phyloP scores from a whole-genome alignment of 1,140 invertebrate genomes.

The Drosophila nannoptera region DNA sequence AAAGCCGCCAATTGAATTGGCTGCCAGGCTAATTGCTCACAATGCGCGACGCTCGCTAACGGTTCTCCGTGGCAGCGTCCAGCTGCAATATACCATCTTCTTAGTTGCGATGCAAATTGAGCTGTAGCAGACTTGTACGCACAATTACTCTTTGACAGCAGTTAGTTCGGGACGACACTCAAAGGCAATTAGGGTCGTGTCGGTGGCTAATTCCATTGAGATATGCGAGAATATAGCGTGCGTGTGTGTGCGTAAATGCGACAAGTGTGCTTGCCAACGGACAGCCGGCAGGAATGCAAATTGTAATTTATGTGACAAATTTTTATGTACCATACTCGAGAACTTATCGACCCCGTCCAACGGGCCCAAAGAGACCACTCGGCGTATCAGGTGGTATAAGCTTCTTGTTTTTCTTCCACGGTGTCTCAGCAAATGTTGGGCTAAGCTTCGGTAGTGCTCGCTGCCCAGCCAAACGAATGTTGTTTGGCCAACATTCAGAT shows the following conservation, averaged over 20 bases:
- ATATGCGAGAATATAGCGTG: too few relatives aligned
- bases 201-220: conserved; percentile 47
- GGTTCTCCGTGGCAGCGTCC: conserved; percentile 17
- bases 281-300: conserved; percentile 66
- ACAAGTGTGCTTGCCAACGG: conserved; percentile 56
- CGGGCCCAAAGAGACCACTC: conserved; percentile 28
- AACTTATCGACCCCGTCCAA: conserved; percentile 58
- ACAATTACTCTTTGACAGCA: conserved; percentile 69
- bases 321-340: conserved; percentile 61
- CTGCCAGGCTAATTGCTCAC: conserved; percentile 64
- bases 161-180: conserved; percentile 68
- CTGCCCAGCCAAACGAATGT: conserved; percentile 5
- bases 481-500: conserved; percentile 1
- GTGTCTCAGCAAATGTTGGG: conserved; percentile 15
- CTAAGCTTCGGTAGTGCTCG: conserved; percentile 7
- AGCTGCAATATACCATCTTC: conserved; percentile 26
- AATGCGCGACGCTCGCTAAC: conserved; percentile 46
- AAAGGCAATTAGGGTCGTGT: conserved; percentile 72
- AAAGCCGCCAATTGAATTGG: conserved; percentile 35
- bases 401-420: conserved; percentile 20
- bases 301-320: conserved; percentile 78
- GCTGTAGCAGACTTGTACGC: conserved; percentile 62
- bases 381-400: conserved; percentile 33
- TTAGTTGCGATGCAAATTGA: conserved; percentile 59
- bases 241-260: conserved; percentile 31